Conservation (phyloP, 2,888 invertebrate species). For the Theodoxus fluviatilis region DNA sequence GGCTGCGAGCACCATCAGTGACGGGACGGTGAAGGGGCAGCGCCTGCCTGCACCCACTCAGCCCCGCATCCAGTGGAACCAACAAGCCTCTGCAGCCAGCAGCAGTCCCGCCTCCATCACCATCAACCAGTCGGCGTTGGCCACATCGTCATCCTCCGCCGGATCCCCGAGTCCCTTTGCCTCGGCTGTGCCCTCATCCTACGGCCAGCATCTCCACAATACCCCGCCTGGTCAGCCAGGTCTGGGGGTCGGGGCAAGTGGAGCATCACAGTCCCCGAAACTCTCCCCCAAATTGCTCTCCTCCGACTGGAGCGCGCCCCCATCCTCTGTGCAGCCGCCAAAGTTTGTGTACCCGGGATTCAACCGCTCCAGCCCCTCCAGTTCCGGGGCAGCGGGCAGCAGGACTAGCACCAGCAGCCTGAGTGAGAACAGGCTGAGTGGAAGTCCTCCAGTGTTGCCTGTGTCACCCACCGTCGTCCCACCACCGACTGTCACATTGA, state of each 20-base stretch:
- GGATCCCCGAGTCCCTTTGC: background rate
- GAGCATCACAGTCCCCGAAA: conserved; percentile 42
- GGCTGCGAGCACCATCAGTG: conserved; percentile 31
- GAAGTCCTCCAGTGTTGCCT: no score
- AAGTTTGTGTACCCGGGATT: conserved; percentile 58
- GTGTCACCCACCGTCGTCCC: no score
- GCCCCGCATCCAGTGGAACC: conserved; percentile 36
- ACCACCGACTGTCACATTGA: no score
- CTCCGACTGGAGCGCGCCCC: conserved; percentile 52
- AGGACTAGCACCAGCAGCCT: conserved; percentile 20
- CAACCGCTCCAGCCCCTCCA: conserved; percentile 37
- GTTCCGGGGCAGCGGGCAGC: background rate
- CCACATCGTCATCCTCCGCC: background rate
- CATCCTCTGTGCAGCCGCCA: conserved; percentile 54
- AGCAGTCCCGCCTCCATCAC: conserved; percentile 52
- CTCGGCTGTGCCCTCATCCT: conserved; percentile 43
- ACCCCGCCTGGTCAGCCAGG: background rate
- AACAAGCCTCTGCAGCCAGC: conserved; percentile 37
- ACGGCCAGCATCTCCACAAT: conserved; percentile 35
- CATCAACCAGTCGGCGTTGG: conserved; percentile 43
- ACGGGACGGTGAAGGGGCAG: no score
- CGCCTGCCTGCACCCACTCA: conserved; percentile 28
- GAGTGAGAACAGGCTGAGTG: conserved; percentile 21
- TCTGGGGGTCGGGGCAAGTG: no score
- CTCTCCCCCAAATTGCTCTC: conserved; percentile 47